phyloP scores from a whole-genome alignment of 1,140 invertebrate species.

The Semibalanus balanoides region DNA sequence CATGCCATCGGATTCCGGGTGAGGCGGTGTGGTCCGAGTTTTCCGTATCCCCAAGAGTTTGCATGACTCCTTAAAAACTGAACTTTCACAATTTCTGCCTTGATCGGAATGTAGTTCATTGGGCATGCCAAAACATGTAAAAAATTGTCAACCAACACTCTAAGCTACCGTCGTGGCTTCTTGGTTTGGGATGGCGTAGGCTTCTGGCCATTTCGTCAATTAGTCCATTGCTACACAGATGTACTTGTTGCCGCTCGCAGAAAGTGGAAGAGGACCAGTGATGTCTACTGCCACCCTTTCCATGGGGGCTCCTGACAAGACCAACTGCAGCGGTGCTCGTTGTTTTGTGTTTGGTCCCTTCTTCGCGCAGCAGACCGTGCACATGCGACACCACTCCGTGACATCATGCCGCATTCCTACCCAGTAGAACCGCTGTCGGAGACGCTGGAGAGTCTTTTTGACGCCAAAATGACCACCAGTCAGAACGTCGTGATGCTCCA shows the following conservation, averaged over 20 bases:
- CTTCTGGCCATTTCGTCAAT: neutral
- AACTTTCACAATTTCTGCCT: neutral
- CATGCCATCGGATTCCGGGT: neutral
- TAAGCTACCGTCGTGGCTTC: neutral
- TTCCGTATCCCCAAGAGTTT: neutral
- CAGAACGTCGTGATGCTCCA: neutral
- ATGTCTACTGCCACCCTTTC: slow-evolving; percentile 6
- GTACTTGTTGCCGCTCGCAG: neutral
- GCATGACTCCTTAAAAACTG: neutral
- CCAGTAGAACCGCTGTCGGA: neutral
- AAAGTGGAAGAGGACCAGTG: neutral
- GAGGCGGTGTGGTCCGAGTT: neutral
- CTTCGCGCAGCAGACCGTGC: neutral
- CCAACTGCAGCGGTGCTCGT: neutral
- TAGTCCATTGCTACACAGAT: neutral
- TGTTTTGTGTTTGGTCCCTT: neutral
- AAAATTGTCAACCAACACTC: neutral
- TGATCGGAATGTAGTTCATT: slow-evolving; percentile 4
- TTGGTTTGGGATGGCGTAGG: neutral
- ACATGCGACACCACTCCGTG: neutral
- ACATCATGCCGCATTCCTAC: neutral
- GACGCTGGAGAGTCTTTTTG: neutral
- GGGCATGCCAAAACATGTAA: neutral
- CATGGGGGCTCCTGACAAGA: neutral
- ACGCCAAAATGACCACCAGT: neutral